Conservation (phyloP, 2,888 invertebrate genomes). For the Xylota sylvarum region DNA sequence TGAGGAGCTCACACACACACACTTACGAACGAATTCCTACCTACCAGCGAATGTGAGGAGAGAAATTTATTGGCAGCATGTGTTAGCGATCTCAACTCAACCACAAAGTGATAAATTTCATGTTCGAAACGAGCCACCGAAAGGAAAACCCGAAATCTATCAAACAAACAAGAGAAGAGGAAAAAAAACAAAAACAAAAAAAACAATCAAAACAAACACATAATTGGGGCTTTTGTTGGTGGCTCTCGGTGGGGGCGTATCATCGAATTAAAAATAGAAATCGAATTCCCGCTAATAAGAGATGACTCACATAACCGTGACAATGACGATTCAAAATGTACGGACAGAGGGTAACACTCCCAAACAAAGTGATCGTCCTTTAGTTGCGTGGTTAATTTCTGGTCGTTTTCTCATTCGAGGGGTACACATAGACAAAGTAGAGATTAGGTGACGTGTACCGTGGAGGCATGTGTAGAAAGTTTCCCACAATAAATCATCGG, state of each 20-base stretch:
- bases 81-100: constrained; percentile 69
- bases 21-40: not conserved
- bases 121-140: constrained; percentile 60
- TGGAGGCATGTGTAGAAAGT: not conserved
- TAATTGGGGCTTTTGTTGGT: constrained; percentile 54
- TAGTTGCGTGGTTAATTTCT: constrained; percentile 11
- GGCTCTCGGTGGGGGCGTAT: constrained; percentile 48
- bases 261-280: constrained; percentile 67
- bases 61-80: constrained; percentile 67
- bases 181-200: constrained; percentile 18
- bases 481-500: constrained; percentile 5
- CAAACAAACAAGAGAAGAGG: not conserved
- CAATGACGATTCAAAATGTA: constrained; percentile 11
- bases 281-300: constrained; percentile 42
- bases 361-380: constrained; percentile 51
- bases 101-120: constrained; percentile 68
- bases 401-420: constrained; percentile 36
- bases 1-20: not conserved
- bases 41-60: not conserved
- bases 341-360: constrained; percentile 32
- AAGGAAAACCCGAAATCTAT: constrained; percentile 62
- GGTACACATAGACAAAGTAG: constrained; percentile 56
- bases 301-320: constrained; percentile 55
- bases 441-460: not conserved
- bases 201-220: constrained; percentile 66